Percentiles rank a stretch among this genome's conserved stretches.
Conservation (phyloP, 30 jellyfish, hydroid and myxozoan genomes). For the Mastigias papua region DNA sequence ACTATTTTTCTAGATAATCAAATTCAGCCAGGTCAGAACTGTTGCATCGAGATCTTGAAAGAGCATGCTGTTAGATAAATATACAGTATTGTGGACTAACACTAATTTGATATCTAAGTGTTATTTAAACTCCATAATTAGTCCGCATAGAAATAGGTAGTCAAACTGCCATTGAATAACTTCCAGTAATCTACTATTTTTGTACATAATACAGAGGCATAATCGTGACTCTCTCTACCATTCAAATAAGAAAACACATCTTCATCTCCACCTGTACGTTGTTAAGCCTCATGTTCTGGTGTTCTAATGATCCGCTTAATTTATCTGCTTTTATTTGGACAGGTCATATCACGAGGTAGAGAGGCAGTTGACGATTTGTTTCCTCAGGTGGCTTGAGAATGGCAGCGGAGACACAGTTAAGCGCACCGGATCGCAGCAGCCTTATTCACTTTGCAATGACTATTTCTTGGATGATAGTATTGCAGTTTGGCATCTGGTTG, state of each 20-base stretch:
- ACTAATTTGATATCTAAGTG: no score
- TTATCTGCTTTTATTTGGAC: not conserved
- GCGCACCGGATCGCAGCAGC: not conserved
- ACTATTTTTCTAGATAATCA: no score
- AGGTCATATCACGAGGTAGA: not conserved
- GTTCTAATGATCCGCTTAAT: not conserved
- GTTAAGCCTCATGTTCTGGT: not conserved
- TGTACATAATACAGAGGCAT: no score
- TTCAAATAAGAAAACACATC: not conserved
- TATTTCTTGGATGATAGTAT: constrained; percentile 38
- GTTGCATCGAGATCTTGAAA: no score
- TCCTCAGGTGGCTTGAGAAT: not conserved
- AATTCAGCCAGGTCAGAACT: no score
- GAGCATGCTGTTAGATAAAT: no score
- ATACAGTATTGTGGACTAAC: no score
- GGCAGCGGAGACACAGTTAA: not conserved
- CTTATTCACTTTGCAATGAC: constrained; percentile 1
- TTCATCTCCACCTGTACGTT: not conserved
- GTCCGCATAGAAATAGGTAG: no score
- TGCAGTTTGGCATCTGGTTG: constrained; percentile 47
- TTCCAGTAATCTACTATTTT: no score
- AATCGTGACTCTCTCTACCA: not conserved
- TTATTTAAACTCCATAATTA: no score
- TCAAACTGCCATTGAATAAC: no score
- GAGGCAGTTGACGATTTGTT: not conserved